Evolutionary conservation across 2,113 vertebrate species (phyloP), one percentile per base, ranked within the genome.

Genomic region (Antechinus flavipes): DNA sequence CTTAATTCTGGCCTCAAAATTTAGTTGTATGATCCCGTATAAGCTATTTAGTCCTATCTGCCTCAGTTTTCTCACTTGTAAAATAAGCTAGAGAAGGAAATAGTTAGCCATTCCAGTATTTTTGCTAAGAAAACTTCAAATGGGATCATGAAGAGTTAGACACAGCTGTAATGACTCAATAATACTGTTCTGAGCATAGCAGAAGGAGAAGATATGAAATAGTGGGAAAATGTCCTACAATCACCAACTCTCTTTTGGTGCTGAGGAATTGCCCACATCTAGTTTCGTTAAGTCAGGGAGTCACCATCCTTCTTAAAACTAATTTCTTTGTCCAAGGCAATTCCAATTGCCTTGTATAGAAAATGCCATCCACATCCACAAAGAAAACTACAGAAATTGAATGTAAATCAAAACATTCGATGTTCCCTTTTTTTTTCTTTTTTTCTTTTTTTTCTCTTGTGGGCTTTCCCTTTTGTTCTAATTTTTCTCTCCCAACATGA

Each of bases 241-340:
- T 6, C n/a, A 22, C 1, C 1, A 22, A 1, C 16, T 84, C 19
- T n/a, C 1, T 42, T 23, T 84, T 42, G 1, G 6, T 42, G 2
- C 4, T 42, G 16, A 84, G 68, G 6, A 23, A 42, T 4, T 42
- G 16, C n/a, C 35, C 16, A 42, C 0, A 84, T 42, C 35, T 23
- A 42, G 35, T 42, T 42, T 35, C 16, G 1, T n/a, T 6, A 42
- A 1, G 5, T 1, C 16, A 68, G 16, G 12, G 12, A 84, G 68
- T 84, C 30, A 76, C 4, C 35, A 76, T 35, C 35, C 35, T n/a
- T 76, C 58, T 61, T 76, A 35, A 35, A 76, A 84, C 35, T 22
- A 68, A 42, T 23, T 19, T 22, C 14, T 42, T 84, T 42, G 12
- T 1, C 30, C 50, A 52, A 52, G 8, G 50, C 50, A 50, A 50